A percentile compares a stretch with the other conserved stretches of the same genome.
These are phyloP conservation scores for Carcina quercana DNA, from an alignment of 2,888 invertebrate genomes.

Conservation along the genomic window DNA sequence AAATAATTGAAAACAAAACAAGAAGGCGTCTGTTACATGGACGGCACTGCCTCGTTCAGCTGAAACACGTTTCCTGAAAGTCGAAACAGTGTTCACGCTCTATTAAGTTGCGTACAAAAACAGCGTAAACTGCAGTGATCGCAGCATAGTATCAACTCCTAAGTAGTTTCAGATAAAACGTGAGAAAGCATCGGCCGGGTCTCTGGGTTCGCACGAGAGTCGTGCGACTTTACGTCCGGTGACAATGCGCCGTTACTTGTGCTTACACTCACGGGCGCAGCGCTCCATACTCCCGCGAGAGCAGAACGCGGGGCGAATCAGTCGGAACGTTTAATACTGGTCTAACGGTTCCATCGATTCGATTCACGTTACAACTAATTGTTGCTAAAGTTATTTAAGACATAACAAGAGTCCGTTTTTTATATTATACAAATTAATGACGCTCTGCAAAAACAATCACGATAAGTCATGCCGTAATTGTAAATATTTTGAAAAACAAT, in stretches of 20 bases:
- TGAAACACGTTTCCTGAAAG: background rate
- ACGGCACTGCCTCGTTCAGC: no score
- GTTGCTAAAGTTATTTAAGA: no score
- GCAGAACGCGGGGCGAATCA: conserved; percentile 9
- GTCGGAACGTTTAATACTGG: background rate
- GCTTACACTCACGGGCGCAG: conserved; percentile 4
- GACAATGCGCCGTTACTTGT: conserved; percentile 10
- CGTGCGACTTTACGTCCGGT: conserved; percentile 3
- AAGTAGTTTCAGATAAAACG: conserved; percentile 6
- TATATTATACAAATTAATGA: no score
- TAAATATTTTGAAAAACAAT: no score
- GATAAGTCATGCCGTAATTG: no score
- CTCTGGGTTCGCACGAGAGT: conserved; percentile 10
- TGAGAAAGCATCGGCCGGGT: conserved; percentile 6
- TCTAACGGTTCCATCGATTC: conserved; percentile 9
- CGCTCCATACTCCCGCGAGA: background rate
- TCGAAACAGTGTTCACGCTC: conserved; percentile 4
- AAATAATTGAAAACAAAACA: no score
- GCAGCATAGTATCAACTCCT: conserved; percentile 5
- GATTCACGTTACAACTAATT: no score
- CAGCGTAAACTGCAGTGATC: conserved; percentile 3
- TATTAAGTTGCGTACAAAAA: conserved; percentile 5
- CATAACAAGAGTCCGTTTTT: no score
- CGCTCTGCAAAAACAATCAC: no score
- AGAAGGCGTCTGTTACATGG: no score